Conservation (phyloP, 92 coral and sea anemone genomes). For the Pocillopora meandrina region DNA sequence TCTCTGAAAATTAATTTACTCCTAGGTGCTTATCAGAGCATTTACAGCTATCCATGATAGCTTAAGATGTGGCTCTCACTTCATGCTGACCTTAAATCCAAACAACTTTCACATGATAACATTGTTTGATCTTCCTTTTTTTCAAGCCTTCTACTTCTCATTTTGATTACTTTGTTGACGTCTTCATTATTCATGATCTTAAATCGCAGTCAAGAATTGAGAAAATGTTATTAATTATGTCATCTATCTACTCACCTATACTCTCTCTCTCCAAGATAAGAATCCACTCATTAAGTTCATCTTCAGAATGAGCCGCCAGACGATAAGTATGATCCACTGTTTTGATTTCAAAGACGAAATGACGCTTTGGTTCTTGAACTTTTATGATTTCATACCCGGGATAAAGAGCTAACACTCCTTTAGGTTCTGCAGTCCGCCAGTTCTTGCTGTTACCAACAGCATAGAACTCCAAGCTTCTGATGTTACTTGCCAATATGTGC, state of each 20-base stretch:
- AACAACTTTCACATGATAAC: too few species aligned
- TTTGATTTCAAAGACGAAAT: constrained; percentile 82
- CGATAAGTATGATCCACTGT: constrained; percentile 88
- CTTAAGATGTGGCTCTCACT: too few species aligned
- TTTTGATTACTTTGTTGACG: too few species aligned
- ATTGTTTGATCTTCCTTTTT: too few species aligned
- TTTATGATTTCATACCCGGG: constrained; percentile 84
- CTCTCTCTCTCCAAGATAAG: constrained; percentile 82
- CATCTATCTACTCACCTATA: constrained; percentile 64
- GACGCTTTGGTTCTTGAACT: constrained; percentile 77
- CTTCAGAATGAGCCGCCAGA: constrained; percentile 87
- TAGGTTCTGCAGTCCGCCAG: constrained; percentile 86
- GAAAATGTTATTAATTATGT: too few species aligned
- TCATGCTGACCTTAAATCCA: too few species aligned
- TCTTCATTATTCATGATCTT: too few species aligned
- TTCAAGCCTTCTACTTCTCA: too few species aligned
- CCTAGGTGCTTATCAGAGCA: too few species aligned
- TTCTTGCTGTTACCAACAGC: constrained; percentile 67
- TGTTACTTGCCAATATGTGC: constrained; percentile 80
- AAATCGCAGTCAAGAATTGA: too few species aligned
- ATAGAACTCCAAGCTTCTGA: constrained; percentile 83
- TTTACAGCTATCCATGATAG: too few species aligned
- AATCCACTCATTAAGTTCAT: constrained; percentile 81
- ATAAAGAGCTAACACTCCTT: constrained; percentile 87
- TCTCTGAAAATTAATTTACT: too few species aligned